These are phyloP conservation scores for Pangasius sanitwongsei DNA, from an alignment of 2,797 vertebrate species.

Conservation along the genomic window DNA sequence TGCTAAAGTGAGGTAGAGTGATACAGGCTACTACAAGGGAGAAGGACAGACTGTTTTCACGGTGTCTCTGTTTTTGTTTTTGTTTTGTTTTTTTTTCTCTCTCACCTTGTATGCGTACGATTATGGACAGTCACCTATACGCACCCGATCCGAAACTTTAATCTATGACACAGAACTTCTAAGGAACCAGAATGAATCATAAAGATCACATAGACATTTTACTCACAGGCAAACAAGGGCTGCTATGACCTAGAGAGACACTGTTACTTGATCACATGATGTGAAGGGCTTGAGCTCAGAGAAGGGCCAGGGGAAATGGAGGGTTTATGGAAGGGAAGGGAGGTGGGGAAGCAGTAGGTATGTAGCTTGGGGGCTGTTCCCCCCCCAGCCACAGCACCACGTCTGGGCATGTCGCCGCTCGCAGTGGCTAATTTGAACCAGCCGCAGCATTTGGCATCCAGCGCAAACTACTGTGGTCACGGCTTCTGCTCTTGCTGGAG, in stretches of 20 bases:
- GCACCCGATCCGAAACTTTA: slow-evolving; percentile 58
- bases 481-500: slow-evolving; percentile 69
- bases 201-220: background rate
- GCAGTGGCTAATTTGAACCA: slow-evolving; percentile 79
- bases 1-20: slow-evolving; percentile 97
- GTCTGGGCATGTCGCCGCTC: slow-evolving; percentile 76
- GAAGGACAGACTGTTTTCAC: slow-evolving; percentile 80
- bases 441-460: slow-evolving; percentile 75
- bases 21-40: slow-evolving; percentile 70
- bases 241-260: background rate
- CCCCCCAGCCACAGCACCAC: slow-evolving; percentile 65
- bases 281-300: slow-evolving; percentile 45
- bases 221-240: background rate
- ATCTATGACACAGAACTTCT: slow-evolving; percentile 50
- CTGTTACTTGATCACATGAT: background rate
- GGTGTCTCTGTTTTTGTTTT: slow-evolving; percentile 63
- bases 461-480: slow-evolving; percentile 72
- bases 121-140: slow-evolving; percentile 70
- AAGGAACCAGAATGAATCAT: slow-evolving; percentile 39
- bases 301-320: slow-evolving; percentile 22
- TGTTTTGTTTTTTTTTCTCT: slow-evolving; percentile 59
- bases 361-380: slow-evolving; percentile 61
- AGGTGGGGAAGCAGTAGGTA: slow-evolving; percentile 68
- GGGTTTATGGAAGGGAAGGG: slow-evolving; percentile 13
- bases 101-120: slow-evolving; percentile 55